These are phyloP conservation scores for Pseudopodoces humilis DNA, from an alignment of 2,113 vertebrate genomes.

Conservation along the genomic window DNA sequence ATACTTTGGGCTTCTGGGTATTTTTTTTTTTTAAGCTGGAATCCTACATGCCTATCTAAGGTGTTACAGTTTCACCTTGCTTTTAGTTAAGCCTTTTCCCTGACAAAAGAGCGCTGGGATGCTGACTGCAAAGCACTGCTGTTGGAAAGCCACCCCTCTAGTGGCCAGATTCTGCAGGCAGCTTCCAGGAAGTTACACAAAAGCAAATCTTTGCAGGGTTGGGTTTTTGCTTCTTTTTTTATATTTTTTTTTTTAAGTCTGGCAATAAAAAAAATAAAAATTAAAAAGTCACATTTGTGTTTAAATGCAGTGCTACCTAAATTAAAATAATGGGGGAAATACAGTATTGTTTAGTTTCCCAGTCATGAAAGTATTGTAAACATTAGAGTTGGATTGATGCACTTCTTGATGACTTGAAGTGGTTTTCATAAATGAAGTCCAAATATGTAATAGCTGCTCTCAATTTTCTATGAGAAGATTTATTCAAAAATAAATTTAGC, in stretches of 20 bases:
- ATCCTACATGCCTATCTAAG: not conserved
- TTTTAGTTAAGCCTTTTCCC: not conserved
- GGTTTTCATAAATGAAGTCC: constrained; percentile 70
- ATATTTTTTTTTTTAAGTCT: not conserved
- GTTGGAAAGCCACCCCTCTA: constrained; percentile 51
- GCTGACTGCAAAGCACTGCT: not conserved
- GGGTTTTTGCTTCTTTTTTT: not conserved
- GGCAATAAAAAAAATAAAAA: not conserved
- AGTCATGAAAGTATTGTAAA: constrained; percentile 68
- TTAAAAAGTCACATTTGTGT: not conserved
- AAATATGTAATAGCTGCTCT: constrained; percentile 78
- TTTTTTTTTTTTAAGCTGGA: not conserved
- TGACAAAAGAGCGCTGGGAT: not conserved
- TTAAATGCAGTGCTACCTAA: constrained; percentile 66
- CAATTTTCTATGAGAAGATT: constrained; percentile 79
- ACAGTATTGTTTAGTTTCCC: constrained; percentile 60
- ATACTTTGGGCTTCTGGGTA: not conserved
- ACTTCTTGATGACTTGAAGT: constrained; percentile 66
- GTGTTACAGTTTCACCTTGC: not conserved
- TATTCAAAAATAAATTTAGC: constrained; percentile 80
- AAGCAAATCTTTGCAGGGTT: not conserved
- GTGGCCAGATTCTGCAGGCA: constrained; percentile 21
- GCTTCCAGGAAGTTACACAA: not conserved
- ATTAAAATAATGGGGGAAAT: constrained; percentile 71
- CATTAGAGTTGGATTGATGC: constrained; percentile 26